These are phyloP conservation scores for Drosophila kikkawai DNA, from an alignment of 1,140 invertebrate genomes.

Conservation along the genomic window DNA sequence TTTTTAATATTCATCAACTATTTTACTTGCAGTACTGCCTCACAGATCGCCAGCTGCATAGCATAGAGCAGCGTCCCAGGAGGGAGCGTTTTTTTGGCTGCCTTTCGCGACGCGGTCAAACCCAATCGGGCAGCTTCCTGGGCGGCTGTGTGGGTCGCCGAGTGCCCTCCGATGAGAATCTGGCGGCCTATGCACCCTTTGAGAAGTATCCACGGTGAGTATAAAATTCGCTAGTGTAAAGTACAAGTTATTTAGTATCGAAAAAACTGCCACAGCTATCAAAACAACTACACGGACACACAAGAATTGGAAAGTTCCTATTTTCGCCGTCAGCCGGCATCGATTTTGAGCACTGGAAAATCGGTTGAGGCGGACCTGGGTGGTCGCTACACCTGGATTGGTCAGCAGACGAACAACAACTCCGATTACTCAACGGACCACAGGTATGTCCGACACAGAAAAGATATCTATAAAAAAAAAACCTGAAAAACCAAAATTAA, in stretches of 20 bases:
- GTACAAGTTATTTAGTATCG: too few species aligned
- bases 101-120: conserved; percentile 87
- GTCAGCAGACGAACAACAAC: conserved; percentile 61
- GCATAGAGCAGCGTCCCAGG: conserved; percentile 91
- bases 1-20: neutral
- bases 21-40: conserved; percentile 93
- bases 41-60: conserved; percentile 94
- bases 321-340: conserved; percentile 90
- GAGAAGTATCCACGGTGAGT: conserved; percentile 88
- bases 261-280: conserved; percentile 46
- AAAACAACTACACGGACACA: conserved; percentile 73
- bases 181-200: conserved; percentile 90
- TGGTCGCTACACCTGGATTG: conserved; percentile 71
- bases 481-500: conserved; percentile 37
- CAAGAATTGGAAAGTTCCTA: conserved; percentile 91
- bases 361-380: conserved; percentile 60
- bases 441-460: conserved; percentile 53
- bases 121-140: conserved; percentile 86
- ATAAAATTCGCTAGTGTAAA: rapidly evolving
- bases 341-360: conserved; percentile 86
- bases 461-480: conserved; percentile 28
- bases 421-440: conserved; percentile 59
- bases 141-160: conserved; percentile 93
- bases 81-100: conserved; percentile 93
- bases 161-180: conserved; percentile 94